Evolutionary conservation across 23 tunicate genomes (phyloP), one percentile per base, ranked within the genome.

Genomic region (Styela clava): DNA sequence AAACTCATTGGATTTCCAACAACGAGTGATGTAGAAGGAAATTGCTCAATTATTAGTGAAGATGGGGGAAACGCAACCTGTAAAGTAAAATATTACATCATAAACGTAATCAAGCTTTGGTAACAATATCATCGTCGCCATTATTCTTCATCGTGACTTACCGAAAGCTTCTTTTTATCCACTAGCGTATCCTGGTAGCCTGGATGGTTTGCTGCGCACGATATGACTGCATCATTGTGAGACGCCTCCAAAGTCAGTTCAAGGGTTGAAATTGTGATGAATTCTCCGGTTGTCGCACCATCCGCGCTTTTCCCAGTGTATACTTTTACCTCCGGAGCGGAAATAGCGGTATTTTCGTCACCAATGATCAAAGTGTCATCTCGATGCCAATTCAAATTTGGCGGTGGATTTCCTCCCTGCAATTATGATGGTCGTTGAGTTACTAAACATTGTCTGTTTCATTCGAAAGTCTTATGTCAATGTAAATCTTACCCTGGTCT

Each of bases 391-490:
- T 31, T 65, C 31, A 89, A 36, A 16, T 5, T 52, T 20, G 95
- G 86, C 1, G 89, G 69, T 9, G 95, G 95, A 34, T 68, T 80
- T 16, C 95, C 95, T 0, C 87, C 95, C 95, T 89, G 34, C 18
- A 32, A 56, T 35, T 12, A 44, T 7, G 12, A 44, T 44, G 56
- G 12, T 44, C 12, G 56, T 7, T 44, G 56, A 44, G 9, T 44
- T 44, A 44, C 56, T 44, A 5, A 44, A 12, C 56, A 44, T 29
- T 72, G 36, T 3, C 25, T 26, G 5, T 31, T 22, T 30, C 7
- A 30, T 25, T 22, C 34, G 24, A 30, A 44, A 7, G 0, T 18
- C 71, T 18, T 22, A 25, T 25, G 71, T 1, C 71, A 25, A 29
- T 67, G 30, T 0, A 23, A 28, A 36, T 61, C 73, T 72, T 77